Percentiles rank a stretch among this genome's conserved stretches.
Conservation (phyloP, 2,888 invertebrate species). For the Galeopsomyia nigrocyanea region DNA sequence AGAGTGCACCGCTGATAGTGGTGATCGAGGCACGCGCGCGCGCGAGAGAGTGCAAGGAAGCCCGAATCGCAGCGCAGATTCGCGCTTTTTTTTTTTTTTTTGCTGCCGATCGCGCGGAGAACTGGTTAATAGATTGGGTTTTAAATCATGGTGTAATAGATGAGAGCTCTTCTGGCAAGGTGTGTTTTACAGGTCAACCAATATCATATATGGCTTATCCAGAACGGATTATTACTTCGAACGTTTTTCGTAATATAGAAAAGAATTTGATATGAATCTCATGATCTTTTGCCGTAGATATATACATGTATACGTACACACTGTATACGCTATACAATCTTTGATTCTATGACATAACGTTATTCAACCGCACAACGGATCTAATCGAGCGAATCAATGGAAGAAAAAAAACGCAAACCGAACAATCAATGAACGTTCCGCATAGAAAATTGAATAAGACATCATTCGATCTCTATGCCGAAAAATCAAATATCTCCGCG, state of each 20-base stretch:
- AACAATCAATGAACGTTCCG: constrained; percentile 9
- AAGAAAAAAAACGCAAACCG: constrained; percentile 2
- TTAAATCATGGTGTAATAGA: constrained; percentile 1
- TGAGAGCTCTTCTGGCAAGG: neutral
- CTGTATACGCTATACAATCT: no score
- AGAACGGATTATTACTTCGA: no score
- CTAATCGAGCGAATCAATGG: neutral
- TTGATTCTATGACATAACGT: no score
- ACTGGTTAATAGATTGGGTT: constrained; percentile 30
- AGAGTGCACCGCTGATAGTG: neutral
- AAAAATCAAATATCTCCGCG: constrained; percentile 1
- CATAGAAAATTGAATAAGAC: constrained; percentile 14
- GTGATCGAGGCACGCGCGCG: neutral
- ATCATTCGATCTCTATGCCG: neutral
- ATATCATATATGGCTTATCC: no score
- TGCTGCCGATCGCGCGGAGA: constrained; percentile 10
- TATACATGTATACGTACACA: no score
- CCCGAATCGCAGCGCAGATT: neutral
- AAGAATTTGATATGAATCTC: no score
- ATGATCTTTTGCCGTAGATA: no score
- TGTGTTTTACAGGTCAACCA: no score
- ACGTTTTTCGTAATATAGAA: no score
- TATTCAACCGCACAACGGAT: no score
- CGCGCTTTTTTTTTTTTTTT: constrained; percentile 2
- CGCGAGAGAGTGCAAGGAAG: constrained; percentile 11